Base-by-base conservation (phyloP, 2,888 invertebrate species). In the Tenodera sinensis region DNA sequence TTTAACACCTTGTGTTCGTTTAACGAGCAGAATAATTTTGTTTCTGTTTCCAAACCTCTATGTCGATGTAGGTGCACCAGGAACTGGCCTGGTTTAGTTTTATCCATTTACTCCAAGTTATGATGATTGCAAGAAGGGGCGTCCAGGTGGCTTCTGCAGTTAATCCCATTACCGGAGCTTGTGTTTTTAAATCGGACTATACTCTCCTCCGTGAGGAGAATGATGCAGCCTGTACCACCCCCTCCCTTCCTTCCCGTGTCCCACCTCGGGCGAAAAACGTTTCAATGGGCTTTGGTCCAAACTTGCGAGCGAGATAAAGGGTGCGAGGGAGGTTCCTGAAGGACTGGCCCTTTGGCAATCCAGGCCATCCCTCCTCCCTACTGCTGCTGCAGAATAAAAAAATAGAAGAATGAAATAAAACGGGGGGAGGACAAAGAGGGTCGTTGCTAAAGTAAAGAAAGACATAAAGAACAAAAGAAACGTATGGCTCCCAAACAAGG, bases 381-480 rank as follows among this genome's bases (percentile, higher is more conserved):
- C 30, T 83, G n/a, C 87, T 30, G 87, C 83, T 87, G 82, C 42
- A 27, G 87, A 82, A 87, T 81, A 87, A 87, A 87, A 42, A 87
- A 87, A 83, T 87, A 87, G 83, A 87, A 87, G 87, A 87, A 87
- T 87, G 87, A 87, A 87, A 87, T 87, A 71, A 87, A 87, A 83
- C 83, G 83, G 87, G 54, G 87, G 85, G n/a, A 87, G 34, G 82
- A 12, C 81, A 34, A 83, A 83, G 83, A 42, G 87, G 87, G 30
- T 42, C 87, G 87, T 83, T 87, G 82, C 30, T 87, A 87, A 83
- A 83, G 87, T 34, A 87, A 87, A 87, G 87, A 87, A 87, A 87
- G 87, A 83, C 87, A 87, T 83, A 87, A 87, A 87, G 87, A 87
- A 87, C 87, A 87, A 87, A 87, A 83, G 83, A 83, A 83, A 83